A percentile compares a stretch with the other conserved stretches of the same genome.
Conservation (phyloP, 2,113 vertebrate species). For the Ageneiosus marmoratus region DNA sequence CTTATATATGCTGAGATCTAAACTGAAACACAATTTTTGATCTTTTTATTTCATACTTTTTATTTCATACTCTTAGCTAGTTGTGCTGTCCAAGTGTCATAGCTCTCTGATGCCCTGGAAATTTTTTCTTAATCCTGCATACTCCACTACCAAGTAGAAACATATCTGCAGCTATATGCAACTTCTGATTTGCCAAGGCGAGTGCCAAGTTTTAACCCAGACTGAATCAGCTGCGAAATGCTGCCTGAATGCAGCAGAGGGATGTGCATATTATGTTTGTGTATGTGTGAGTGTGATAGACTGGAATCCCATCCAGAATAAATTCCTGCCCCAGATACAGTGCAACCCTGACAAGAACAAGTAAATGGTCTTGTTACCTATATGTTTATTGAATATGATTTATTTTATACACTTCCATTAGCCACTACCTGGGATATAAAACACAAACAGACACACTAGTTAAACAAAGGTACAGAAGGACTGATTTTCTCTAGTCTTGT, state of each 20-base stretch:
- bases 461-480: background rate
- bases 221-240: background rate
- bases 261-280: background rate
- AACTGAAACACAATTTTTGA: background rate
- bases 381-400: constrained; percentile 1
- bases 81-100: background rate
- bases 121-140: background rate
- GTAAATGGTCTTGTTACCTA: background rate
- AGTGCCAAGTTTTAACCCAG: background rate
- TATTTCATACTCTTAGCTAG: background rate
- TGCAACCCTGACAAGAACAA: background rate
- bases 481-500: background rate
- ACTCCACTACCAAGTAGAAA: background rate
- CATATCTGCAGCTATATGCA: background rate
- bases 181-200: background rate
- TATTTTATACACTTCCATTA: background rate
- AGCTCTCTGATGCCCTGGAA: background rate
- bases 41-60: background rate
- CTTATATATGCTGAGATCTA: background rate
- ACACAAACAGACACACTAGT: background rate
- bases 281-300: background rate
- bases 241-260: constrained; percentile 4
- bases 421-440: background rate
- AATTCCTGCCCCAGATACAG: background rate
- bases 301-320: background rate